Evolutionary conservation across 2,113 vertebrate species (phyloP).

Genomic region (Stomatorhinus ivindoensis): DNA sequence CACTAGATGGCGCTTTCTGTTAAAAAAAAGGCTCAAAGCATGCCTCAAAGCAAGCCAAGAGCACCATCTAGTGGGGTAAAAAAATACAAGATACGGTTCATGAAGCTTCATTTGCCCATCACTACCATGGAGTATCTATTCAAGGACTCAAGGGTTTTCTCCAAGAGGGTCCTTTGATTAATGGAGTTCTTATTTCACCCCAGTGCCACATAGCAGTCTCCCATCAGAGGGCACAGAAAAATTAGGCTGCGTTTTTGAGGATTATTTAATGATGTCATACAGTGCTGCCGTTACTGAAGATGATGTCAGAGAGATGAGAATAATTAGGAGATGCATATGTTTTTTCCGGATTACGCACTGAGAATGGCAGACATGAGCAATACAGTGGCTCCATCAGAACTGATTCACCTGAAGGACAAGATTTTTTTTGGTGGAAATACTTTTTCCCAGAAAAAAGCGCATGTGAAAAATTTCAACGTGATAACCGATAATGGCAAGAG

Average conservation of each 20-base stretch:
- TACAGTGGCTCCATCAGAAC: not conserved
- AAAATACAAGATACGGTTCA: no score
- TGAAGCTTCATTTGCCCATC: no score
- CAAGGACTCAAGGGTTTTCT: not conserved
- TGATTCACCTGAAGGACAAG: not conserved
- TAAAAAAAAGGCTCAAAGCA: no score
- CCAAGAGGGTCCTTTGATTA: not conserved
- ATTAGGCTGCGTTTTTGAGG: not conserved
- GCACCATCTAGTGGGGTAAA: no score
- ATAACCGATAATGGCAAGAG: not conserved
- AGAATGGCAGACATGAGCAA: not conserved
- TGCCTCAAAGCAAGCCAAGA: no score
- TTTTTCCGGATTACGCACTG: not conserved
- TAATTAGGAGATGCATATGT: not conserved
- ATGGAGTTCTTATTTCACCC: not conserved
- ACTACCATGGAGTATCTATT: not conserved
- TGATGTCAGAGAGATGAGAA: constrained; percentile 30
- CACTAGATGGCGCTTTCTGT: no score
- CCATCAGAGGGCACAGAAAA: not conserved
- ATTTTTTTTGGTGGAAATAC: not conserved
- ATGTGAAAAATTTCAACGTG: constrained; percentile 11
- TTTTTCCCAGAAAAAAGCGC: constrained; percentile 8
- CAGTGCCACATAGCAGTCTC: not conserved
- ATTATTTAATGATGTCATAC: not conserved
- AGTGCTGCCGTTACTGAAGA: not conserved